Evolutionary conservation across 2,888 invertebrate genomes (phyloP).

Genomic region (Clitarchus hookeri): DNA sequence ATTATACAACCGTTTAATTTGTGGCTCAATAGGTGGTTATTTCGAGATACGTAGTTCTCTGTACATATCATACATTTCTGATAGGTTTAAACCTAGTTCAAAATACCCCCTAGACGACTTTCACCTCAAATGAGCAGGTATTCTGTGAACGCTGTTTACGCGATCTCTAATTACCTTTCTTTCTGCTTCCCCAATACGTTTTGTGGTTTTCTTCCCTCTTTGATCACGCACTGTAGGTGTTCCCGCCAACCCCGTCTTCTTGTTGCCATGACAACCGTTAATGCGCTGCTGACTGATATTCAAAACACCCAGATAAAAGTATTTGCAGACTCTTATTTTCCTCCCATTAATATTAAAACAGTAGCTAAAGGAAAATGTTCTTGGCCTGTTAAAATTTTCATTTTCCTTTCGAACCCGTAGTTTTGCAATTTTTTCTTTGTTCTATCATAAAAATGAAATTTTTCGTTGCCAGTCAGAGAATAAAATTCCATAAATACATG

Average conservation of each 20-base stretch:
- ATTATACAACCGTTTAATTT: background rate
- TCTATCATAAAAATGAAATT: background rate
- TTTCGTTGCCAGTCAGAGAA: background rate
- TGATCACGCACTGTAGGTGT: background rate
- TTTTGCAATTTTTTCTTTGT: background rate
- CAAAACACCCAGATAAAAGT: background rate
- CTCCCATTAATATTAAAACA: background rate
- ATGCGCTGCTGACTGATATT: conserved; percentile 1
- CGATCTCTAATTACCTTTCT: background rate
- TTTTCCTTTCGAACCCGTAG: background rate
- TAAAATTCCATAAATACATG: background rate
- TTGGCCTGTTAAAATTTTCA: background rate
- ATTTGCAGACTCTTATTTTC: background rate
- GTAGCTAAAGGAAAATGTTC: background rate
- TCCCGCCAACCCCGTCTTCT: background rate
- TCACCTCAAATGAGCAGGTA: background rate
- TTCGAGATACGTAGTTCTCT: background rate
- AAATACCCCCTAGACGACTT: background rate
- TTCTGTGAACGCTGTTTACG: background rate
- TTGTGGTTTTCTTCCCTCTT: background rate
- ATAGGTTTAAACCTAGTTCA: background rate
- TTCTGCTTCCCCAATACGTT: background rate
- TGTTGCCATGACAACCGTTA: background rate
- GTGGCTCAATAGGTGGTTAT: background rate
- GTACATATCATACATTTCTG: background rate